These are phyloP conservation scores for Rhyacophila brunnea DNA, from an alignment of 1,140 invertebrate species.

Conservation along the genomic window DNA sequence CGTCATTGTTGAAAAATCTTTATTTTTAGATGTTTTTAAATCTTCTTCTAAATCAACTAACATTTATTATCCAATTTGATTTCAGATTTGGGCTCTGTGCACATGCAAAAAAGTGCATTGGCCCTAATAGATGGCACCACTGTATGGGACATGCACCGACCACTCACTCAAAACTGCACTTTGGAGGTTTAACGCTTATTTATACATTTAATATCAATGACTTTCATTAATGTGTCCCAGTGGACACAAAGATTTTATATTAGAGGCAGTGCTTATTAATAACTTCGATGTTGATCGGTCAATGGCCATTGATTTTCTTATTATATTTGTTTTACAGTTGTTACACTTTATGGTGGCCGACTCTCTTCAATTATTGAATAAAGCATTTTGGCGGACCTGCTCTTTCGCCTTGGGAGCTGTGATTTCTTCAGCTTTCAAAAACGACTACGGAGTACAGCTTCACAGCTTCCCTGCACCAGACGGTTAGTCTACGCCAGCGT, in stretches of 20 bases:
- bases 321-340: conserved; percentile 54
- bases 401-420: conserved; percentile 84
- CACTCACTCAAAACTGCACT: conserved; percentile 76
- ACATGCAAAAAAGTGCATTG: conserved; percentile 70
- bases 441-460: conserved; percentile 71
- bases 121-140: conserved; percentile 75
- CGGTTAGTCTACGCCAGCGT: conserved; percentile 55
- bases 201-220: too few species aligned
- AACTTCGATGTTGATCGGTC: too few species aligned
- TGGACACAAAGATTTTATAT: too few species aligned
- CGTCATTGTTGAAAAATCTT: too few species aligned
- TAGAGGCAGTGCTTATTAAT: too few species aligned
- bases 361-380: conserved; percentile 63
- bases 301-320: too few species aligned
- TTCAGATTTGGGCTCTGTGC: conserved; percentile 73
- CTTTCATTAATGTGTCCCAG: too few species aligned
- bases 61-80: conserved; percentile 26
- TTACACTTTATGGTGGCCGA: conserved; percentile 73
- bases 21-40: conserved; percentile 4
- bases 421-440: conserved; percentile 75
- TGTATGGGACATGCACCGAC: conserved; percentile 92
- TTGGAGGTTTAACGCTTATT: conserved; percentile 52
- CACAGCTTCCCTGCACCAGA: conserved; percentile 85
- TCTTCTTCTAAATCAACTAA: conserved; percentile 12
- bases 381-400: conserved; percentile 89